Conservation (phyloP, 2,113 vertebrate species). For the Ophiodon elongatus region DNA sequence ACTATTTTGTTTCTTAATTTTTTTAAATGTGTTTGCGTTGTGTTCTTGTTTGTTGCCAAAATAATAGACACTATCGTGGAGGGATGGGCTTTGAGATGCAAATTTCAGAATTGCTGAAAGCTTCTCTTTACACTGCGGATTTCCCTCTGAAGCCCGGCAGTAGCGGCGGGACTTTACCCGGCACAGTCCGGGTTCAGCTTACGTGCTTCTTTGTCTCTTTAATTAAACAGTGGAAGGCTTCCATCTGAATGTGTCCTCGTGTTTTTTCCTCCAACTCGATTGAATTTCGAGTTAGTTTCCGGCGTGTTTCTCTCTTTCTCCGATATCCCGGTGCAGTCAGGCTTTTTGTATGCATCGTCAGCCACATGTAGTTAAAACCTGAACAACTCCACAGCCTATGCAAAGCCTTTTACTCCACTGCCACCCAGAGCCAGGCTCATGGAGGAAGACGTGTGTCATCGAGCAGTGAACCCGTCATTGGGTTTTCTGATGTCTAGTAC, state of each 20-base stretch:
- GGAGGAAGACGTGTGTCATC: no score
- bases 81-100: slow-evolving; percentile 1
- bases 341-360: not conserved
- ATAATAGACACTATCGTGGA: not conserved
- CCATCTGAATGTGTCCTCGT: not conserved
- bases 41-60: not conserved
- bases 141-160: slow-evolving; percentile 9
- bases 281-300: not conserved
- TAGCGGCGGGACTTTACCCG: not conserved
- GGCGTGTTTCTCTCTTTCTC: not conserved
- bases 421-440: not conserved
- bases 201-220: not conserved
- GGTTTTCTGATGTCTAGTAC: not conserved
- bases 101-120: not conserved
- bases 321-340: not conserved
- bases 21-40: no score
- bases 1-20: not conserved
- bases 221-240: not conserved
- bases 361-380: not conserved
- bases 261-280: not conserved
- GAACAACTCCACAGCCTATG: not conserved
- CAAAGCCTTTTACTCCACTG: not conserved
- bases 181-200: not conserved
- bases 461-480: no score
- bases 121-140: slow-evolving; percentile 19